Conservation (phyloP, 1,140 invertebrate genomes). For the Copidosoma floridanum region DNA sequence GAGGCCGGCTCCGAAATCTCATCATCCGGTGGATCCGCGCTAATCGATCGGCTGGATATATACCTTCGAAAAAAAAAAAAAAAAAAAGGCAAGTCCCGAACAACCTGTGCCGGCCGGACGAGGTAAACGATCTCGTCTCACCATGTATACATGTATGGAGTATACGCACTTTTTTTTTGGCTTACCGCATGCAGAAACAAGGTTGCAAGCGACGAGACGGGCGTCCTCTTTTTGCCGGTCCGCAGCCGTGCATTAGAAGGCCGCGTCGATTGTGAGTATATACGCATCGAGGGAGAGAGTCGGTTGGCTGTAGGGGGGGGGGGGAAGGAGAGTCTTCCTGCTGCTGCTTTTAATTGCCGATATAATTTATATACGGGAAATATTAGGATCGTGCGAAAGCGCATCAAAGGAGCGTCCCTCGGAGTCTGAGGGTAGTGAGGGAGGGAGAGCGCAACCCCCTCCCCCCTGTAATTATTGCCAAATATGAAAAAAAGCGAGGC, state of each 20-base stretch:
- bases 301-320: no score
- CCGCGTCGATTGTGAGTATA: no score
- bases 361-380: constrained; percentile 52
- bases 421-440: neutral
- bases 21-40: neutral
- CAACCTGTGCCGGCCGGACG: no score
- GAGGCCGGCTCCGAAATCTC: neutral
- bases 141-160: neutral
- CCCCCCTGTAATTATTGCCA: constrained; percentile 53
- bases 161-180: neutral
- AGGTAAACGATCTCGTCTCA: neutral
- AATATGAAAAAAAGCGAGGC: constrained; percentile 50
- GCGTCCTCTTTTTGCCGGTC: no score
- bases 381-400: constrained; percentile 55
- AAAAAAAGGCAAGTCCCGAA: no score
- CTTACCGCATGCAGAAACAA: neutral
- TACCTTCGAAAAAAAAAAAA: no score
- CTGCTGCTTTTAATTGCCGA: constrained; percentile 49
- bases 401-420: constrained; percentile 41
- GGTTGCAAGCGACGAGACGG: neutral
- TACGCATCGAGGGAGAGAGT: no score
- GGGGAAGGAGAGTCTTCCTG: constrained; percentile 8
- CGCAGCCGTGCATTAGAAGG: no score
- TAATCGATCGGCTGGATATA: neutral
- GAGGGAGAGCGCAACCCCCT: neutral